Conservation (phyloP, 2,113 vertebrate species). For the Gallinago undulata region DNA sequence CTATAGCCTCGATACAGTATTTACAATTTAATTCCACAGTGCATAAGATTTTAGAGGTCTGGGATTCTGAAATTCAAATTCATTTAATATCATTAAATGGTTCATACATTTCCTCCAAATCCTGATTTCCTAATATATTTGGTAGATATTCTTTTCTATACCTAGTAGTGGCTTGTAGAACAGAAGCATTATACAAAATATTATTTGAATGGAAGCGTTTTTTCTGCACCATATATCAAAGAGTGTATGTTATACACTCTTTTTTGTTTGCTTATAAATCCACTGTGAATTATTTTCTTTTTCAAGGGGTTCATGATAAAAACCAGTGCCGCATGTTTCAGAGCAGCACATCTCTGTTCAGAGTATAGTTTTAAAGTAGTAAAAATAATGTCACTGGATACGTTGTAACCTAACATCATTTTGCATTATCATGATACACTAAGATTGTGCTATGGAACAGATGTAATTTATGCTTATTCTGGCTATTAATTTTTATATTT, state of each 20-base stretch:
- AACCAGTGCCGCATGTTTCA: background rate
- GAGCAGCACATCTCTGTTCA: background rate
- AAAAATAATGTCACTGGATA: background rate
- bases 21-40: background rate
- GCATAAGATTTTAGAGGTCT: slow-evolving; percentile 15
- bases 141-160: background rate
- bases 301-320: background rate
- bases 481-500: background rate
- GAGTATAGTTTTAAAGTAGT: background rate
- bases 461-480: background rate
- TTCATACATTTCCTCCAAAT: background rate
- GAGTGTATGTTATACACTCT: background rate
- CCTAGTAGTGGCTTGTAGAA: background rate
- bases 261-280: background rate
- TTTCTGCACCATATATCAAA: slow-evolving; percentile 11
- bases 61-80: slow-evolving; percentile 14
- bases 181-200: background rate
- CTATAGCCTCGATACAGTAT: background rate
- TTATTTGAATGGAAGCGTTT: slow-evolving; percentile 1
- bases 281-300: background rate
- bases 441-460: background rate
- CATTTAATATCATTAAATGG: slow-evolving; percentile 10
- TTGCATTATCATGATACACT: background rate
- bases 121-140: slow-evolving; percentile 21
- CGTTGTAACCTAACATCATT: background rate